Evolutionary conservation across 2,113 vertebrate species (phyloP), one percentile per base, ranked within the genome.

Genomic region (Xenotilapia flavipinnis): DNA sequence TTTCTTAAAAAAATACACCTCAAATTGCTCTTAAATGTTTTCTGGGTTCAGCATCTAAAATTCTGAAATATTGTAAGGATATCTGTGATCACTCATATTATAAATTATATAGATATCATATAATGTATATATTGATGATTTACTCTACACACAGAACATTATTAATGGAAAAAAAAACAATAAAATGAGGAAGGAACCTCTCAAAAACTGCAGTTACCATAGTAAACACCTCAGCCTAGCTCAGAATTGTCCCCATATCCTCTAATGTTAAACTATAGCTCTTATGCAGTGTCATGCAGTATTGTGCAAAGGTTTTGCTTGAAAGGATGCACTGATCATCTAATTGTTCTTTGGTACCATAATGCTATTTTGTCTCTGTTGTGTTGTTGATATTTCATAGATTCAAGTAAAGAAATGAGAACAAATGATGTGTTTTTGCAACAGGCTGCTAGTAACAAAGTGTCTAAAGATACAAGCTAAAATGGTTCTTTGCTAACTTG

Each of bases 211-310:
- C 7, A 40, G 4, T 40, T 70, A 40, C 36, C 62, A 3, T 70
- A 9, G 62, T 23, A 9, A 9, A 70, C 36, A 70, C 36, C 12
- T 70, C 36, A 40, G 0, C 19, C 4, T 14, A 5, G 7, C 62
- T 23, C 33, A 70, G 7, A 70, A 23, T 6, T 40, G 12, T 42
- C 62, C 0, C 36, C 36, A 40, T 23, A 42, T 40, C 38, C 1
- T 40, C 12, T 21, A 42, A 70, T 42, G 7, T 21, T 40, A 21
- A 40, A 1, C 36, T 68, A 4, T 68, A 21, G 19, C 19, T 40
- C 12, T 21, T 40, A 21, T 68, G 2, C 33, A 68, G n/a, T 40
- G 33, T 38, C 60, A 38, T 65, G 33, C 60, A 38, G 33, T 13
- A 38, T 68, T 68, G 6, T 38, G 11, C 10, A 68, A 65, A 65